Evolutionary conservation across 1,140 invertebrate genomes (phyloP).

Genomic region (Drosophila melanica): DNA sequence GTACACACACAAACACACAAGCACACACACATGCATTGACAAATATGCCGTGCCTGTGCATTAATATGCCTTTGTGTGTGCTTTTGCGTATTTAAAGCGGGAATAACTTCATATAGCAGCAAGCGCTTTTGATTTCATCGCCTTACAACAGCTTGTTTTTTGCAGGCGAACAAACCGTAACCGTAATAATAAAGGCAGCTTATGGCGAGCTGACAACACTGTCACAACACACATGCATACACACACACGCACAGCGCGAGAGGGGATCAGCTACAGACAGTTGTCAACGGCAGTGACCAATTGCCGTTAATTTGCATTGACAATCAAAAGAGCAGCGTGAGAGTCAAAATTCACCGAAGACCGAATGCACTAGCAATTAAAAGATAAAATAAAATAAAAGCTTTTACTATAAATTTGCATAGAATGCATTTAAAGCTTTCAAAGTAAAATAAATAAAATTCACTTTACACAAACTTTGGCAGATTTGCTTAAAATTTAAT

Average conservation of each 20-base stretch:
- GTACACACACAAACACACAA: slow-evolving; percentile 1
- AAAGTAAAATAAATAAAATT: not conserved
- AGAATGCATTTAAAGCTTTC: not conserved
- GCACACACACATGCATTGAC: slow-evolving; percentile 18
- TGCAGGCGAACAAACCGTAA: slow-evolving; percentile 32
- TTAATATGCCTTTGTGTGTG: slow-evolving; percentile 44
- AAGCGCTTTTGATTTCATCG: slow-evolving; percentile 73
- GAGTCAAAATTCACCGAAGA: slow-evolving; percentile 29
- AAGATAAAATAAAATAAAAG: not conserved
- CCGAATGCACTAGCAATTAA: not conserved
- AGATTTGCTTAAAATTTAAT: no score
- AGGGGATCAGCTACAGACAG: slow-evolving; percentile 27
- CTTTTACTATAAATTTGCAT: not conserved
- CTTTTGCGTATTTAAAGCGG: slow-evolving; percentile 57
- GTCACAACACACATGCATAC: slow-evolving; percentile 67
- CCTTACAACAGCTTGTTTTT: slow-evolving; percentile 46
- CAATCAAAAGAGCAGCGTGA: slow-evolving; percentile 53
- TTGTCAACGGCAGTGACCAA: slow-evolving; percentile 70
- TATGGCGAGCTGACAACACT: slow-evolving; percentile 73
- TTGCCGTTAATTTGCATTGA: slow-evolving; percentile 74
- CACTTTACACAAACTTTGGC: not conserved
- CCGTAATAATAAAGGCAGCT: slow-evolving; percentile 72
- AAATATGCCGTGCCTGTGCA: slow-evolving; percentile 45
- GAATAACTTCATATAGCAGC: slow-evolving; percentile 68
- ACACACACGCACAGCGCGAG: not conserved